Base-by-base conservation (phyloP, 2,797 vertebrate species). In the Bovichtus variegatus region DNA sequence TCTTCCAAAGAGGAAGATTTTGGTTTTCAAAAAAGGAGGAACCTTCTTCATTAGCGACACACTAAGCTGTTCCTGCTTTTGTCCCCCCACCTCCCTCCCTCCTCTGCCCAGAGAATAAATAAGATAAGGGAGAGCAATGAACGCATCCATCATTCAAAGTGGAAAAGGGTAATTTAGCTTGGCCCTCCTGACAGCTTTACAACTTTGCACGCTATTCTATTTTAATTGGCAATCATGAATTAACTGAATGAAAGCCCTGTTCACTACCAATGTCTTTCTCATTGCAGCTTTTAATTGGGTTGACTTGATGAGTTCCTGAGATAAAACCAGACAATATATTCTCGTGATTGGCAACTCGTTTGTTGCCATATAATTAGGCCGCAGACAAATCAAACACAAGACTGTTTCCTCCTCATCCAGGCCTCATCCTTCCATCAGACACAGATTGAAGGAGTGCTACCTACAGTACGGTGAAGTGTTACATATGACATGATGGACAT, bases 181-280 rank as follows among this genome's bases (percentile, higher is more conserved):
- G 90, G 90, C 93, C 90, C 86, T 93, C 87, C 90, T 93, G 93
- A 94, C 92, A 93, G 92, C 91, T 94, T 95, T 94, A 94, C 92
- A 94, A 94, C 93, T 92, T 93, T 93, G 91, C 82, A 82, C 83
- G 88, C 91, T 92, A 92, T 94, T 95, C 92, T 94, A 85, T 94
- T 95, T 94, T 95, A 95, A 95, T 95, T 95, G 94, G 92, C 94
- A 95, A 94, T 95, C 93, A 94, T 95, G 92, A 95, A 95, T 95
- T 94, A 95, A 92, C 89, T 89, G 92, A 95, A 95, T 86, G 91
- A 93, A 94, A 93, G 91, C 89, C 82, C 89, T 69, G 91, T 85
- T 91, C 84, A 71, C 84, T 87, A 88, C 90, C 86, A 80, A 91
- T 87, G 92, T 92, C 93, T 92, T 89, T 84, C 90, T 90, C 91